phyloP scores from a whole-genome alignment of 2,113 vertebrate species.

The Tragelaphus imberbis region DNA sequence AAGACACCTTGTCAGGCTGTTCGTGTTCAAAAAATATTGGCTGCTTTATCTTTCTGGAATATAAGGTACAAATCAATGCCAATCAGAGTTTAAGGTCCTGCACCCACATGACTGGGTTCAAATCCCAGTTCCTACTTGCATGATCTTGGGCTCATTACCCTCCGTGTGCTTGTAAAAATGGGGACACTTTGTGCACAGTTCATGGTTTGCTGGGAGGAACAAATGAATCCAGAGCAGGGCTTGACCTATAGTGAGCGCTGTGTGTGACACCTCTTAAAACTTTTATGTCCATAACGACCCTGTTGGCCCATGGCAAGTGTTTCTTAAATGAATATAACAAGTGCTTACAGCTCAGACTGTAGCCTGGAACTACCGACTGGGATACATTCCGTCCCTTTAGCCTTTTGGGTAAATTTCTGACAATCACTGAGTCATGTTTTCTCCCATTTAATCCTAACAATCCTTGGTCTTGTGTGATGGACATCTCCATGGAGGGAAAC shows the following conservation, averaged over 20 bases:
- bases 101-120: background rate
- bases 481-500: background rate
- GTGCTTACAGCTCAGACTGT: background rate
- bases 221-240: background rate
- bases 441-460: background rate
- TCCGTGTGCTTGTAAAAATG: background rate
- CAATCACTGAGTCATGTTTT: accelerated
- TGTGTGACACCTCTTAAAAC: background rate
- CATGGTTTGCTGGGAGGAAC: background rate
- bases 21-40: background rate
- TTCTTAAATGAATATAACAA: background rate
- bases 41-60: background rate
- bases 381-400: background rate
- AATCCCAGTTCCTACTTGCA: background rate
- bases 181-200: background rate
- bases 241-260: background rate
- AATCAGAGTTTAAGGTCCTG: background rate
- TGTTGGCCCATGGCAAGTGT: background rate
- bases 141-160: accelerated
- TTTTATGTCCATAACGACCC: background rate
- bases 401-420: background rate
- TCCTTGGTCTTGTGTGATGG: accelerated
- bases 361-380: too few species aligned
- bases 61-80: background rate
- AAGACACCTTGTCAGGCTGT: background rate